A percentile compares a stretch with the other conserved stretches of the same genome.
Evolutionary conservation across 2,113 vertebrate genomes (phyloP).

Genomic region (Pteronura brasiliensis): DNA sequence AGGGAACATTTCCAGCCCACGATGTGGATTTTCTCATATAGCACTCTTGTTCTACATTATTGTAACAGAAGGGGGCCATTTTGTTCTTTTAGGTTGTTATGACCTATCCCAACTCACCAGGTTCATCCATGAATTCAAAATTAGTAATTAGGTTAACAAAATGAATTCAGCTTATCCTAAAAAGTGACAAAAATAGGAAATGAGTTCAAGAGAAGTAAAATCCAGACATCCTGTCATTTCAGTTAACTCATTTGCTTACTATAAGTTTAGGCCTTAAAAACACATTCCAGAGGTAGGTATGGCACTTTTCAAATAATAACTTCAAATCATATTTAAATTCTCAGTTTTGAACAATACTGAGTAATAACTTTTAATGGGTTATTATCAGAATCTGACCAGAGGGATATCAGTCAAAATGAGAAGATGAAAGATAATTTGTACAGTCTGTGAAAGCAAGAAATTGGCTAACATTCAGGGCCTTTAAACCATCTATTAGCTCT

Average conservation of each 20-base stretch:
- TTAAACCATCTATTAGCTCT: not conserved
- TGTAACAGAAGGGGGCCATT: not conserved
- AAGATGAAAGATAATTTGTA: constrained; percentile 28
- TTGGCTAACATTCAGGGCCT: fast-evolving
- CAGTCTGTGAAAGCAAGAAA: constrained; percentile 1
- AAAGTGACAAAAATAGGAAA: not conserved
- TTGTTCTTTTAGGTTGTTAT: not conserved
- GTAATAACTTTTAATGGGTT: not conserved
- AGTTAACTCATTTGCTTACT: not conserved
- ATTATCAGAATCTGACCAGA: constrained; percentile 44
- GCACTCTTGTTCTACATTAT: not conserved
- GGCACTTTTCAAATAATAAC: not conserved
- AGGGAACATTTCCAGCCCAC: not conserved
- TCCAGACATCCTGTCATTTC: not conserved
- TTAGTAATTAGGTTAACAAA: not conserved
- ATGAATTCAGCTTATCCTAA: not conserved
- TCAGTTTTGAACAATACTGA: not conserved
- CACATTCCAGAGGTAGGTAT: not conserved
- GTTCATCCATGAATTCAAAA: not conserved
- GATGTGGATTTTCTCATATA: not conserved
- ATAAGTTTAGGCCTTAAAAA: not conserved
- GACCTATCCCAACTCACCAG: not conserved
- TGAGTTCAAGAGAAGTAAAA: not conserved
- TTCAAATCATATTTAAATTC: not conserved
- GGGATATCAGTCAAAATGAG: not conserved